Conservation (phyloP, 2,888 invertebrate genomes). For the Dicyrtomina minuta region DNA sequence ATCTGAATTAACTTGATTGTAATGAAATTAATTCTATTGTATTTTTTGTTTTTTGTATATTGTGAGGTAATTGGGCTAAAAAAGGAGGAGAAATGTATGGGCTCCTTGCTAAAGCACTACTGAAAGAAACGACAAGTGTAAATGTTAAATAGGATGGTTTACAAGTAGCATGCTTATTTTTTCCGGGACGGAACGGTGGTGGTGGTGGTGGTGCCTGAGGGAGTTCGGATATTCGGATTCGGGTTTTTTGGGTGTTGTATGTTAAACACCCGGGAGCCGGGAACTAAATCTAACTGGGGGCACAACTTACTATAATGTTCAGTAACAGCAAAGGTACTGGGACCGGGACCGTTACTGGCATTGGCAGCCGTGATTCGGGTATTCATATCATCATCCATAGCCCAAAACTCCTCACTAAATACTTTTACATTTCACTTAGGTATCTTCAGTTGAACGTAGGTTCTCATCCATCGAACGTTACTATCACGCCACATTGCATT, state of each 20-base stretch:
- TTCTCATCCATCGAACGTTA: not conserved
- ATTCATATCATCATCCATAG: no score
- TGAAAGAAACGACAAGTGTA: constrained; percentile 31
- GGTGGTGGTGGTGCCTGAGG: constrained; percentile 12
- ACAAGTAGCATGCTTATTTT: constrained; percentile 21
- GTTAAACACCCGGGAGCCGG: constrained; percentile 21
- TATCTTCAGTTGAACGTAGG: constrained; percentile 8
- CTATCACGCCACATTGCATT: constrained; percentile 28
- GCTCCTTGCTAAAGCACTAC: constrained; percentile 27
- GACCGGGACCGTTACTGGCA: no score
- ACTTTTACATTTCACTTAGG: not conserved
- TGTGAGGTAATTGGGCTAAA: no score
- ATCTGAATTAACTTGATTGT: no score
- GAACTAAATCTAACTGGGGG: not conserved
- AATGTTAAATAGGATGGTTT: constrained; percentile 16
- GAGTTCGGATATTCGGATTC: constrained; percentile 12
- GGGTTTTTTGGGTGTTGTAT: constrained; percentile 24
- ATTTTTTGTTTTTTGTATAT: no score
- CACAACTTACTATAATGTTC: not conserved
- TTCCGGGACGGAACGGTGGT: constrained; percentile 8
- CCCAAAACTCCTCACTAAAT: not conserved
- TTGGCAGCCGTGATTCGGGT: no score
- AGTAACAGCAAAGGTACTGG: no score
- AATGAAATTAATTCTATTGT: no score
- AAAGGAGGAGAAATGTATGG: constrained; percentile 14